Percentiles rank a stretch among this genome's conserved stretches.
These are phyloP conservation scores for Adela reaumurella DNA, from an alignment of 2,888 invertebrate species.

Conservation along the genomic window DNA sequence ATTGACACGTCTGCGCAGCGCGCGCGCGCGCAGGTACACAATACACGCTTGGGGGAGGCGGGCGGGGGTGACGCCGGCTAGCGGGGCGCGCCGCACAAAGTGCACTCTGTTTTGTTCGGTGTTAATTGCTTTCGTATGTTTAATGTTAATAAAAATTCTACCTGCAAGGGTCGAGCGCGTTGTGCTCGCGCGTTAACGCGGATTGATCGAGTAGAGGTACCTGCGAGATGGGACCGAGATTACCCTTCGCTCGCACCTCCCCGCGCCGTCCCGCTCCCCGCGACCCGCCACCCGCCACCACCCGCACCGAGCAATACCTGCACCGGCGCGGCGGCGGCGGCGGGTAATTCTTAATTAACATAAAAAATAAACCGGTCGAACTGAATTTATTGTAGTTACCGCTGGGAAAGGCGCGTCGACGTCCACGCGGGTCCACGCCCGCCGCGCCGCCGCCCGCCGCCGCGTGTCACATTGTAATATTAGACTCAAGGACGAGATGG, in stretches of 20 bases:
- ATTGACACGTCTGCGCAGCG: not conserved
- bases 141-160: constrained; percentile 43
- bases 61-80: not conserved
- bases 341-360: constrained; percentile 53
- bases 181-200: not conserved
- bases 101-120: constrained; percentile 14
- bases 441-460: too few species aligned
- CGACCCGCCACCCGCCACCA: too few species aligned
- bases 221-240: not conserved
- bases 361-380: constrained; percentile 33
- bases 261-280: not conserved
- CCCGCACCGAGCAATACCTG: constrained; percentile 14
- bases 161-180: constrained; percentile 25
- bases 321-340: constrained; percentile 13
- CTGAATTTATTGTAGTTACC: constrained; percentile 39
- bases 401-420: too few species aligned
- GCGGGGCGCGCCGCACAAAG: not conserved
- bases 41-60: not conserved
- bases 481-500: not conserved
- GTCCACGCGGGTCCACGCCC: too few species aligned
- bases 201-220: constrained; percentile 1
- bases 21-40: not conserved
- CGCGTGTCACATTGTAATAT: not conserved
- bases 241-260: not conserved
- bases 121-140: constrained; percentile 54